These are phyloP conservation scores for Cecidostiba fungosa DNA, from an alignment of 2,888 invertebrate species.

Conservation along the genomic window DNA sequence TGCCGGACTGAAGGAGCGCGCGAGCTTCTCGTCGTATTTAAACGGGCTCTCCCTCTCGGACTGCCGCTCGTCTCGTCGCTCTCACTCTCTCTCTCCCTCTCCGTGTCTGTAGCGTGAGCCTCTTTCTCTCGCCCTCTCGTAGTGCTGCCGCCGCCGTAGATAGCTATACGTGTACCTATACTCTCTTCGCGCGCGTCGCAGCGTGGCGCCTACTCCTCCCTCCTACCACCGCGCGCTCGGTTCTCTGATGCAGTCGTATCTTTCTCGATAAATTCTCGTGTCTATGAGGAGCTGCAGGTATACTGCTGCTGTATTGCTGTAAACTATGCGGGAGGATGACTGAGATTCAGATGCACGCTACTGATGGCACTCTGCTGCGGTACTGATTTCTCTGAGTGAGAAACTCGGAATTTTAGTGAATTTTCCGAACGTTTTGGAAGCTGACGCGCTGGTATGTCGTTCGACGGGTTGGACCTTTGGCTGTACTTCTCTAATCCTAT, in stretches of 20 bases:
- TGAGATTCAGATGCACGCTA: background rate
- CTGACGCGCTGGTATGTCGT: background rate
- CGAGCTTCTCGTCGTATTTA: conserved; percentile 78
- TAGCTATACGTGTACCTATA: background rate
- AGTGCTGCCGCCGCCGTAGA: too few species aligned
- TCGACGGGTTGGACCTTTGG: too few species aligned
- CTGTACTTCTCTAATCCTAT: background rate
- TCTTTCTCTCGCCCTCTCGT: conserved; percentile 20
- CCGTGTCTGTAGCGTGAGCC: background rate
- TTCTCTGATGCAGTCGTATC: background rate
- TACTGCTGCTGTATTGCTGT: too few species aligned
- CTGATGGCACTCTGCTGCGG: too few species aligned
- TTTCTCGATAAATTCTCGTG: background rate
- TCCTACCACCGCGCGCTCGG: background rate
- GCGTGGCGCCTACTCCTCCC: conserved; percentile 30
- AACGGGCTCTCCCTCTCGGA: conserved; percentile 76
- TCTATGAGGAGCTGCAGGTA: too few species aligned
- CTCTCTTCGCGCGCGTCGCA: background rate
- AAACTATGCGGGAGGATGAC: background rate
- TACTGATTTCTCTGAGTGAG: background rate
- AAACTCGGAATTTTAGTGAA: background rate
- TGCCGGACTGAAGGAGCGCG: conserved; percentile 79
- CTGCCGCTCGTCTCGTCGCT: background rate
- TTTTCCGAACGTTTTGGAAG: background rate
- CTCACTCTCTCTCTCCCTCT: conserved; percentile 13